A percentile compares a stretch with the other conserved stretches of the same genome.
Evolutionary conservation across 2,797 vertebrate genomes (phyloP).

Genomic region (Acipenser ruthenus): DNA sequence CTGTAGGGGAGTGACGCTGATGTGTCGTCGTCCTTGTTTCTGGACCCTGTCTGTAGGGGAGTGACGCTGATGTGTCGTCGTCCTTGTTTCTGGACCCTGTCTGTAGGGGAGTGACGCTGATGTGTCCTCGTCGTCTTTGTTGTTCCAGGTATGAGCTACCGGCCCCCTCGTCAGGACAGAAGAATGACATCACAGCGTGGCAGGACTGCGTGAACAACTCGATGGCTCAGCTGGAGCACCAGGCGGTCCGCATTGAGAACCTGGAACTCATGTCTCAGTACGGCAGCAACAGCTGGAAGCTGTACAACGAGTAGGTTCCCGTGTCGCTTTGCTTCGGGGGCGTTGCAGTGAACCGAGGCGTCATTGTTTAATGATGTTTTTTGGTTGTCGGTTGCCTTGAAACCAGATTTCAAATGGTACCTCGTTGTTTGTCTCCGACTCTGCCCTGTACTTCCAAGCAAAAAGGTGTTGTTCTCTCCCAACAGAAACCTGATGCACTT

Average conservation of each 20-base stretch:
- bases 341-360: too few species aligned
- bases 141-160: constrained; percentile 84
- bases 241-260: constrained; percentile 95
- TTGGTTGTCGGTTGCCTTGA: too few species aligned
- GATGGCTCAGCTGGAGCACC: constrained; percentile 95
- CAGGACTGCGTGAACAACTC: constrained; percentile 97
- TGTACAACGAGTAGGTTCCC: constrained; percentile 83
- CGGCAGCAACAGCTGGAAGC: constrained; percentile 91
- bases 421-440: too few species aligned
- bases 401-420: too few species aligned
- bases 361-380: not conserved
- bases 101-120: not conserved
- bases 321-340: not conserved
- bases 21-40: not conserved
- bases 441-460: too few species aligned
- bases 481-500: constrained; percentile 84
- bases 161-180: constrained; percentile 87
- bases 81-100: not conserved
- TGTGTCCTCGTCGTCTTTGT: not conserved
- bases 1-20: not conserved
- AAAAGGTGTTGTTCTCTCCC: not conserved
- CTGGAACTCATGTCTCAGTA: constrained; percentile 92
- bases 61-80: not conserved
- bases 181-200: constrained; percentile 95
- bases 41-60: not conserved